Evolutionary conservation across 2,113 vertebrate genomes (phyloP), one percentile per base, ranked within the genome.

Genomic region (Orientallactaga bullata): DNA sequence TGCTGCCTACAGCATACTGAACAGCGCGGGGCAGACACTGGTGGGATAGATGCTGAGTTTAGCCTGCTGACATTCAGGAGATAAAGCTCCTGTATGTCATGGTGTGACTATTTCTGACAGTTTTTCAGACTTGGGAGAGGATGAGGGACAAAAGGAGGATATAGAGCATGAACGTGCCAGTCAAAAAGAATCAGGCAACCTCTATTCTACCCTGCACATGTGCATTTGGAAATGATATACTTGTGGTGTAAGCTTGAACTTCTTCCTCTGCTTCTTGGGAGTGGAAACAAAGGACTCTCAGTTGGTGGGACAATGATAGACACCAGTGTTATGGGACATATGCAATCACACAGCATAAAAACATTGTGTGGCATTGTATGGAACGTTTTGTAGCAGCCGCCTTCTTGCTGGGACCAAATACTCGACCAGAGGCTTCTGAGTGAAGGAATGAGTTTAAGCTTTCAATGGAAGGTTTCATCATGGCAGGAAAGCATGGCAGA

Each of bases 1-100:
- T 58, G 66, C 72, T n/a, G 30, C 83, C 77, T 77, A 1, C 37
- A 71, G 97, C 96, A 97, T 90, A 47, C 72, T 51, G 94, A 96
- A 28, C 73, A 95, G 87, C 83, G 15, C 6, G 39, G 87, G 0
- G 0, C 92, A 85, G 76, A 0, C 1, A 3, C 47, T 17, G 6
- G 1, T 12, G 51, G 28, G 35, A 68, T 47, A 17, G 16, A 79
- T 69, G 39, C 93, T 20, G 47, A 3, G 2, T 42, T 76, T 85
- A 88, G 69, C n/a, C 78, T 42, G 42, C 74, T 81, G 69, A 91
- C 0, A 0, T 85, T 51, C 89, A 3, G 80, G 37, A 94, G 91
- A 63, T 76, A 88, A 95, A 79, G 72, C n/a, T 69, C 32, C 9
- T 73, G 37, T n/a, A 20, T 71, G 82, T 90, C 73, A n/a, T 8